Conservation (phyloP, 2,113 vertebrate genomes). For the Tympanuchus pallidicinctus region DNA sequence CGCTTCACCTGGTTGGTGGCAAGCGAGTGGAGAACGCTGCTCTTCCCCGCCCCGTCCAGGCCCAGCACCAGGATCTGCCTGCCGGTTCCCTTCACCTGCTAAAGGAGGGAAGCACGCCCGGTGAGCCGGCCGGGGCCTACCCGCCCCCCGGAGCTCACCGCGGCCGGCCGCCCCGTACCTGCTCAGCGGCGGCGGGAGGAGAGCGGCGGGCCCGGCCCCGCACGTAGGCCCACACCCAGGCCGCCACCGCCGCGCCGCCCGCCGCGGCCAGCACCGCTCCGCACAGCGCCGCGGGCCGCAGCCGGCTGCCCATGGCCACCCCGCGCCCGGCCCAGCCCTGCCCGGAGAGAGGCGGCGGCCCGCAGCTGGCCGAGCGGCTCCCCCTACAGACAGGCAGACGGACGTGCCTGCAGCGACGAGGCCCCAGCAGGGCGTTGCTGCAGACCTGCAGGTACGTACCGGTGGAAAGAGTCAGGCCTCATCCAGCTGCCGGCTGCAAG, state of each 20-base stretch:
- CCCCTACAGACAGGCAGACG: not conserved
- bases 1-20: constrained; percentile 81
- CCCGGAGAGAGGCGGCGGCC: too few species aligned
- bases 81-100: constrained; percentile 66
- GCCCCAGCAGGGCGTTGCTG: too few species aligned
- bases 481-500: too few species aligned
- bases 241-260: not conserved
- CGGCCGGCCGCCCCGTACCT: not conserved
- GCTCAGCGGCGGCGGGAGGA: not conserved
- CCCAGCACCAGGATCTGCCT: constrained; percentile 92
- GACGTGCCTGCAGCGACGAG: not conserved
- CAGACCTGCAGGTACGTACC: too few species aligned
- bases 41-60: constrained; percentile 94
- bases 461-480: too few species aligned
- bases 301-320: not conserved
- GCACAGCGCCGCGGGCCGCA: not conserved
- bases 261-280: not conserved
- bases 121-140: not conserved
- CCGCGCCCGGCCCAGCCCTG: too few species aligned
- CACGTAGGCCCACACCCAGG: not conserved
- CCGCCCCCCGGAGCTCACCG: not conserved
- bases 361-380: not conserved
- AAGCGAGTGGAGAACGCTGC: constrained; percentile 87
- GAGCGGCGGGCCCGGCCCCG: not conserved
- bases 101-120: constrained; percentile 8